Evolutionary conservation across 2,888 invertebrate genomes (phyloP).

Genomic region (Plusia festucae): DNA sequence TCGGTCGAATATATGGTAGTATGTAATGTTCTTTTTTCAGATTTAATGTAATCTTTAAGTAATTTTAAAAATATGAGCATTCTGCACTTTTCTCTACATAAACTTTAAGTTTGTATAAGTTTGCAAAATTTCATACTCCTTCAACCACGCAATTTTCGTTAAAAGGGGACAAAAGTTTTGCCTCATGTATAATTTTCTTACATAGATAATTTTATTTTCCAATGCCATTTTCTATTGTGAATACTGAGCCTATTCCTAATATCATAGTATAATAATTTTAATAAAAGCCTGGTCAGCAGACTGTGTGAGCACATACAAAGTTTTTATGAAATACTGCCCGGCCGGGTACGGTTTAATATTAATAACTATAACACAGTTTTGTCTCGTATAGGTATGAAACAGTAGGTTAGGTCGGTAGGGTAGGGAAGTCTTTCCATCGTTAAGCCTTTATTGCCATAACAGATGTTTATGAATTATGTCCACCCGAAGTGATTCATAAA

Average conservation of each 20-base stretch:
- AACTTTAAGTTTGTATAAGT: too few species aligned
- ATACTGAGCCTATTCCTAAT: background rate
- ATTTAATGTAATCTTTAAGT: too few species aligned
- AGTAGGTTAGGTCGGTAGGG: slow-evolving; percentile 38
- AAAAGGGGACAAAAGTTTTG: too few species aligned
- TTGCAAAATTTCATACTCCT: too few species aligned
- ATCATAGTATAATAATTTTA: background rate
- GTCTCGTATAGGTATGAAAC: slow-evolving; percentile 57
- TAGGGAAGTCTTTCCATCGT: slow-evolving; percentile 69
- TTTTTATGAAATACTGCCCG: slow-evolving; percentile 32
- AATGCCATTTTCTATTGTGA: background rate
- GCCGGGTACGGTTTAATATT: slow-evolving; percentile 37
- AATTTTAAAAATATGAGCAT: too few species aligned
- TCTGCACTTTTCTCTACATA: too few species aligned
- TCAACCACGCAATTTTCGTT: too few species aligned
- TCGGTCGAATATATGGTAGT: too few species aligned
- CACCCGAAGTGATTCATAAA: slow-evolving; percentile 71
- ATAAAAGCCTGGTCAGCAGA: background rate
- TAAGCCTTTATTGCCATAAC: slow-evolving; percentile 77
- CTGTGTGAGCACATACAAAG: slow-evolving; percentile 6
- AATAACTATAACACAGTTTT: slow-evolving; percentile 37
- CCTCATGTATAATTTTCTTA: too few species aligned
- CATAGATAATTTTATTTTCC: too few species aligned
- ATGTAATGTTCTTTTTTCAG: too few species aligned
- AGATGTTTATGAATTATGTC: slow-evolving; percentile 80